Conservation (phyloP, 2,113 vertebrate genomes). For the Furnarius figulus region DNA sequence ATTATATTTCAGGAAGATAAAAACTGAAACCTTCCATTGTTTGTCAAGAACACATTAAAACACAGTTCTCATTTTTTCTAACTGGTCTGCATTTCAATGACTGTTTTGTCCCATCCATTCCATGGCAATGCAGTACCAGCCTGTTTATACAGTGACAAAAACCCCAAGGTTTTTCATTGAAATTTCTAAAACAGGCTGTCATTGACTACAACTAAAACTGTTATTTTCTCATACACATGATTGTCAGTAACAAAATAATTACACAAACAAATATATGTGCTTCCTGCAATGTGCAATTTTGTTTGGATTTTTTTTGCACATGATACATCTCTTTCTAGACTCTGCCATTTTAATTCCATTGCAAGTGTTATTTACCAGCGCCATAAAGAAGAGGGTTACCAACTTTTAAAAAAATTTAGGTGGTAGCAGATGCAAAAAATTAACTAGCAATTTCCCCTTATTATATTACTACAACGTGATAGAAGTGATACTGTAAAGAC, state of each 20-base stretch:
- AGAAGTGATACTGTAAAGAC: background rate
- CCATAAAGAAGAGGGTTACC: background rate
- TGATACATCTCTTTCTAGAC: background rate
- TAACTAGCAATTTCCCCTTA: background rate
- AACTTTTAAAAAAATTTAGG: background rate
- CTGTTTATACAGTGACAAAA: background rate
- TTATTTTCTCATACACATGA: background rate
- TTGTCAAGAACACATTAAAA: background rate
- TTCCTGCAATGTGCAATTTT: background rate
- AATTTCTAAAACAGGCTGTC: background rate
- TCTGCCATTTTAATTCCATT: background rate
- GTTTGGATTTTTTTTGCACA: background rate
- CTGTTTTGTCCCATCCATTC: background rate
- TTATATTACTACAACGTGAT: background rate
- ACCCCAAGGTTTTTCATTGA: background rate
- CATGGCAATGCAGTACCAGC: background rate
- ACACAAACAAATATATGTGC: background rate
- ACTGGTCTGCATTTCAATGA: background rate
- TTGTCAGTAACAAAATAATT: slow-evolving; percentile 27
- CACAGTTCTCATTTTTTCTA: background rate
- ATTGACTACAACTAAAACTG: background rate
- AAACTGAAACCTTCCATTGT: background rate
- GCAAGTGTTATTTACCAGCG: background rate
- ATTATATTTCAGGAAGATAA: background rate
- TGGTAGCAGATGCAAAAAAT: background rate